Conservation (phyloP, 2,888 invertebrate genomes). For the Limenitis camilla region DNA sequence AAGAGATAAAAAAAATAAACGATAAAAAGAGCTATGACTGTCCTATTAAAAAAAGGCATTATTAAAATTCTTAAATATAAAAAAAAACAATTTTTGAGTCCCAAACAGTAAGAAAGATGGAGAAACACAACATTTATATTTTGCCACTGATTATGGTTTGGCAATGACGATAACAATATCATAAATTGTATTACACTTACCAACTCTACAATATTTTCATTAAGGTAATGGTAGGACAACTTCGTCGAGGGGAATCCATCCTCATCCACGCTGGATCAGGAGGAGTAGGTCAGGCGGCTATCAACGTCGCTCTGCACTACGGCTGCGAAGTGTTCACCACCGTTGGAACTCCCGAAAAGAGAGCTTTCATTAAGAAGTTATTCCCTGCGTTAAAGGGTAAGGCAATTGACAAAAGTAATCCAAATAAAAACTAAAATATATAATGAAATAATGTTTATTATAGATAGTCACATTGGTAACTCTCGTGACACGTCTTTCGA, state of each 20-base stretch:
- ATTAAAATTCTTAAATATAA: too few relatives aligned
- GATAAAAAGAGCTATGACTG: not conserved
- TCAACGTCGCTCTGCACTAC: slow-evolving; percentile 90
- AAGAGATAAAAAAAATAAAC: not conserved
- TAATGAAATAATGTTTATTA: slow-evolving; percentile 1
- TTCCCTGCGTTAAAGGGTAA: slow-evolving; percentile 84
- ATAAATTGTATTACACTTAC: not conserved
- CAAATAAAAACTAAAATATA: too few relatives aligned
- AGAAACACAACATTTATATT: too few relatives aligned
- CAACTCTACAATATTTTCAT: not conserved
- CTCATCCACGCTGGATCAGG: slow-evolving; percentile 96
- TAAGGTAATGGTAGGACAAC: slow-evolving; percentile 77
- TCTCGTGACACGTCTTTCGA: slow-evolving; percentile 92
- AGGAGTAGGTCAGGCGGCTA: slow-evolving; percentile 98
- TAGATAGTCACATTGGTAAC: slow-evolving; percentile 84
- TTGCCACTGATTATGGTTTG: too few relatives aligned
- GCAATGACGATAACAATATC: too few relatives aligned
- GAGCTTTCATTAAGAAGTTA: slow-evolving; percentile 88
- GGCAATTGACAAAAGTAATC: not conserved
- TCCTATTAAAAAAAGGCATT: too few relatives aligned
- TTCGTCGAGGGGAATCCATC: slow-evolving; percentile 88
- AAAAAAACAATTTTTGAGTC: too few relatives aligned
- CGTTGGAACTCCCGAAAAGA: slow-evolving; percentile 90
- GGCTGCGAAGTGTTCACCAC: slow-evolving; percentile 96
- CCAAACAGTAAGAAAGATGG: too few relatives aligned